Base-by-base conservation (phyloP, 2,113 vertebrate genomes). In the Entomyzon cyanotis region DNA sequence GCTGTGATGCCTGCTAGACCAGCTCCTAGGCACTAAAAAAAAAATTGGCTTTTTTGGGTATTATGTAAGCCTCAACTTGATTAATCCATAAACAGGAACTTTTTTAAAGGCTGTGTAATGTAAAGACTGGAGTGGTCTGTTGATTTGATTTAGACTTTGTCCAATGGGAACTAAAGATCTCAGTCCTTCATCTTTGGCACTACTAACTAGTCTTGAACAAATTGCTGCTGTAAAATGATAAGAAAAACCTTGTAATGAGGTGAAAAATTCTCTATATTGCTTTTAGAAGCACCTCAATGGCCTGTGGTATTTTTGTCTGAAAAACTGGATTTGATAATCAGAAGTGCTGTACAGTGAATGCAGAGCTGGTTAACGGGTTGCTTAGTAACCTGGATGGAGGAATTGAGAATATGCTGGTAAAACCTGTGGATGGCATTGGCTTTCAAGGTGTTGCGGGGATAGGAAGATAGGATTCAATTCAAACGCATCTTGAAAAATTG, bases 1-100 rank as follows among this genome's bases (percentile, higher is more conserved):
- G 82, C 87, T 94, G 87, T 33, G 88, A 73, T 91, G 92, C 27
- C 49, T 76, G 94, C 94, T 96, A 90, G 96, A 93, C 96, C 94
- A 68, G 27, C 75, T 78, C 78, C 84, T 62, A 68, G 75, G 89
- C 59, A n/a, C 35, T 63, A 23, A 70, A 59, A 89, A 59, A 89
- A 58, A 62, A 52, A 17, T 37, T 44, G 62, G 1, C 11, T 58
- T 64, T 73, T 65, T 42, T 50, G 11, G 3, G 3, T n/a, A 3
- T 97, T 91, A 84, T 16, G 42, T 70, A 93, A 96, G 27, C 14
- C 15, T 52, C 27, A 5, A 11, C 42, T 85, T 58, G 49, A 46
- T 49, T 78, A 39, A 25, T 41, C 35, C 23, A 4, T 70, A 59
- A 89, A 64, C 9, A 64, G 50, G 59, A 37, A 6, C 71, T 44